These are phyloP conservation scores for Tetrax tetrax DNA, from an alignment of 2,113 vertebrate genomes.

Conservation along the genomic window DNA sequence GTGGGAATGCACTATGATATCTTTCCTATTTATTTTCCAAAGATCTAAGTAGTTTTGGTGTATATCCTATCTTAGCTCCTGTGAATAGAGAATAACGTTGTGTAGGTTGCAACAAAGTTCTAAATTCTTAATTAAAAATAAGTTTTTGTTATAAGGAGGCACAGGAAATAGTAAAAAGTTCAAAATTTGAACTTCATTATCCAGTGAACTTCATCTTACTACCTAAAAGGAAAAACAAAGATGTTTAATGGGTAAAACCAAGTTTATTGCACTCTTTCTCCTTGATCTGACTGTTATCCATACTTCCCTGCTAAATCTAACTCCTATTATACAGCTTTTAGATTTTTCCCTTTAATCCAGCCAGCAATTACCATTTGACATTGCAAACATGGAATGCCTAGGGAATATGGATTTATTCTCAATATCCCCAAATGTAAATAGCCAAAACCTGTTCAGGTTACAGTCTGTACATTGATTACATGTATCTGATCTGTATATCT, in stretches of 20 bases:
- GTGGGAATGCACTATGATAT: not conserved
- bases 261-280: not conserved
- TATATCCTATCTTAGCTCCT: not conserved
- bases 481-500: not conserved
- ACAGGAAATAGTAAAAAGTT: not conserved
- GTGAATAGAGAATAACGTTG: not conserved
- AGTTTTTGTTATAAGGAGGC: not conserved
- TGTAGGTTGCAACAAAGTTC: not conserved
- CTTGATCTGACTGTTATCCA: not conserved
- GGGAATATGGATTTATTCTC: not conserved
- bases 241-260: not conserved
- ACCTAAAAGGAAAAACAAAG: not conserved
- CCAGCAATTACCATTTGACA: not conserved
- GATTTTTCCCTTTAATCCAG: not conserved
- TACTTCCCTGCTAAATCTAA: not conserved
- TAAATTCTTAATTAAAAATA: not conserved
- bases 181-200: not conserved
- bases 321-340: not conserved
- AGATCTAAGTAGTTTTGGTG: not conserved
- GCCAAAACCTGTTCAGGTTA: not conserved
- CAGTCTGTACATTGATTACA: not conserved
- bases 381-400: not conserved
- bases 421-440: not conserved
- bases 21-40: not conserved
- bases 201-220: not conserved